These are phyloP conservation scores for Tenthredo mesomela DNA, from an alignment of 2,888 invertebrate species.

Conservation along the genomic window DNA sequence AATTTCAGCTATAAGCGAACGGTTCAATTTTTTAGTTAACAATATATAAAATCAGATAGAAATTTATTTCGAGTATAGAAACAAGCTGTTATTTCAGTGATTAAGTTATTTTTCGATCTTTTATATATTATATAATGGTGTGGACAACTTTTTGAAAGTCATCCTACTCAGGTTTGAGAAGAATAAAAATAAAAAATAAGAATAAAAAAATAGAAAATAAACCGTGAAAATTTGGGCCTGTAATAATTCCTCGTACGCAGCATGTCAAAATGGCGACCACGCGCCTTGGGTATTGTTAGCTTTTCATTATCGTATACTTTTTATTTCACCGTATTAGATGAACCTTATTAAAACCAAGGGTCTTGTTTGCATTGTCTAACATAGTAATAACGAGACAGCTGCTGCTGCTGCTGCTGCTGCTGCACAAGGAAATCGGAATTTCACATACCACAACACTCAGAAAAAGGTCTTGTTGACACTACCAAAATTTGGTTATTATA, in stretches of 20 bases:
- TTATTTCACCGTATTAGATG: slow-evolving; percentile 22
- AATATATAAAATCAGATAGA: neutral
- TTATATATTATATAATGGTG: neutral
- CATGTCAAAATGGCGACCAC: slow-evolving; percentile 45
- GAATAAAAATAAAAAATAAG: too few species aligned
- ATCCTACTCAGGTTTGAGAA: neutral
- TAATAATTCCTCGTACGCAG: slow-evolving; percentile 20
- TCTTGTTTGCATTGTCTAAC: slow-evolving; percentile 48
- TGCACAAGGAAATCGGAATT: slow-evolving; percentile 29
- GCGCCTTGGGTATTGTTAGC: slow-evolving; percentile 42
- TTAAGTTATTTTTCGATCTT: neutral
- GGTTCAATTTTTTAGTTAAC: neutral
- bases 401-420: slow-evolving; percentile 41
- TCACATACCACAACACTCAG: slow-evolving; percentile 22
- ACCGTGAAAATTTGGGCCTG: slow-evolving; percentile 2
- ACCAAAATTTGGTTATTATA: too few species aligned
- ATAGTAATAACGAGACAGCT: slow-evolving; percentile 28
- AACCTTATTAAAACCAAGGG: slow-evolving; percentile 42
- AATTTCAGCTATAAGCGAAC: neutral
- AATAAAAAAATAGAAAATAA: too few species aligned
- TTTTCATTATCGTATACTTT: slow-evolving; percentile 48
- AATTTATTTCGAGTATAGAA: neutral
- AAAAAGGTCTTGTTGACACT: too few species aligned
- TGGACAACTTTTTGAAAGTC: neutral
- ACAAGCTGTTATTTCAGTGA: neutral